phyloP scores from a whole-genome alignment of 2,113 vertebrate species.

The Proteles cristata region DNA sequence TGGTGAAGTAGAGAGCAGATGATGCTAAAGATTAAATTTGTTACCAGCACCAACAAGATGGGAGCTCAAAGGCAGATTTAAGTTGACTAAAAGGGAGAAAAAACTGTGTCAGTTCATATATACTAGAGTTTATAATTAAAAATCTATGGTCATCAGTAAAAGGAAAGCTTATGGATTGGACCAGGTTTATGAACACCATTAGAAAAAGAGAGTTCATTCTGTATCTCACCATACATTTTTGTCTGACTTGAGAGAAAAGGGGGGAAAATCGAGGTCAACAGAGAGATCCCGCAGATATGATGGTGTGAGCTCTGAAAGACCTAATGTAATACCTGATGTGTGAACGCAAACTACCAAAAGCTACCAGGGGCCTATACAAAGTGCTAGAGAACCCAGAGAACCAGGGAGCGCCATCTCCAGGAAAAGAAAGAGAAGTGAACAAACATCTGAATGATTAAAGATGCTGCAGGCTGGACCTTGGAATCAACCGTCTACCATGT shows the following conservation, averaged over 20 bases:
- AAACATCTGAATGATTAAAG: neutral
- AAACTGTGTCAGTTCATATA: neutral
- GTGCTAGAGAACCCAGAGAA: neutral
- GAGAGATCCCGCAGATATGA: neutral
- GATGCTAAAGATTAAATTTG: neutral
- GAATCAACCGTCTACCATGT: neutral
- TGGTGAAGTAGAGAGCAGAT: neutral
- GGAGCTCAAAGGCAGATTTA: neutral
- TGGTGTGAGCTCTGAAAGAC: neutral
- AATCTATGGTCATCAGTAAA: neutral
- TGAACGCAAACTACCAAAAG: neutral
- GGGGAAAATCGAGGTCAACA: neutral
- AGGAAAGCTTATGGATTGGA: neutral
- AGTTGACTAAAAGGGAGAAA: neutral
- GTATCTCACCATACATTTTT: neutral
- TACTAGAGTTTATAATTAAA: neutral
- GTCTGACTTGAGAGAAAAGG: neutral
- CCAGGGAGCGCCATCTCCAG: neutral
- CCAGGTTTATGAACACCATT: neutral
- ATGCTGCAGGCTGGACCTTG: neutral
- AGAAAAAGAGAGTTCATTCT: neutral
- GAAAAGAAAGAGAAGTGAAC: neutral
- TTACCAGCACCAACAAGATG: neutral
- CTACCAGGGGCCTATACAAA: neutral
- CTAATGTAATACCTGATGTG: neutral